phyloP scores from a whole-genome alignment of 2,888 invertebrate species.

The Zygaena filipendulae region DNA sequence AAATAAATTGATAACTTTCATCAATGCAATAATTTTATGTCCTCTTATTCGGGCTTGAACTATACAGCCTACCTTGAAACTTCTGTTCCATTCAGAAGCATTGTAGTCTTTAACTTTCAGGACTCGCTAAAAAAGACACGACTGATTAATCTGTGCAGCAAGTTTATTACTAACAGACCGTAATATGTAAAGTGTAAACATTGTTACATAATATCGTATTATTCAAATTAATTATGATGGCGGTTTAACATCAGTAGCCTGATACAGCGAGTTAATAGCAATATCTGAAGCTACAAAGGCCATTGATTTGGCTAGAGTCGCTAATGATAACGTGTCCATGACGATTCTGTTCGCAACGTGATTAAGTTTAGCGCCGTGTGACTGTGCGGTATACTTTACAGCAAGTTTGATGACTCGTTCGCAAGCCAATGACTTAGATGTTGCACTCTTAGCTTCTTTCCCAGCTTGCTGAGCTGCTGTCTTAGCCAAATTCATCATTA shows the following conservation, averaged over 20 bases:
- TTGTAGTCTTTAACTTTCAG: too few species aligned
- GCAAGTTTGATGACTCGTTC: slow-evolving; percentile 54
- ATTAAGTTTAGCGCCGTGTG: slow-evolving; percentile 50
- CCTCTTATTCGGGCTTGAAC: too few species aligned
- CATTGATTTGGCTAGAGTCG: slow-evolving; percentile 58
- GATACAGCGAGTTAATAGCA: slow-evolving; percentile 57
- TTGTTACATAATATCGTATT: not conserved
- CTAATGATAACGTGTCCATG: slow-evolving; percentile 53
- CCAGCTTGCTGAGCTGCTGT: slow-evolving; percentile 62
- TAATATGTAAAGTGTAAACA: too few species aligned
- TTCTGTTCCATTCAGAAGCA: too few species aligned
- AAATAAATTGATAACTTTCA: too few species aligned
- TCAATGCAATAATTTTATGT: too few species aligned
- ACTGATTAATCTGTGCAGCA: too few species aligned
- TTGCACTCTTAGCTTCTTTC: slow-evolving; percentile 55
- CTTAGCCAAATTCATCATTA: slow-evolving; percentile 62
- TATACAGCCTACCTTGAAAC: too few species aligned
- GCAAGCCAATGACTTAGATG: slow-evolving; percentile 50
- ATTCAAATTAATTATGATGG: slow-evolving; percentile 26
- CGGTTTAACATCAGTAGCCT: slow-evolving; percentile 54
- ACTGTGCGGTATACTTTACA: slow-evolving; percentile 54
- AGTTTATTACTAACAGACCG: too few species aligned
- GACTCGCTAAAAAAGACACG: too few species aligned
- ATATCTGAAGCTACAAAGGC: slow-evolving; percentile 58
- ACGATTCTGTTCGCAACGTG: slow-evolving; percentile 57